Conservation (phyloP, 1,140 invertebrate species). For the Calliopsis andreniformis region DNA sequence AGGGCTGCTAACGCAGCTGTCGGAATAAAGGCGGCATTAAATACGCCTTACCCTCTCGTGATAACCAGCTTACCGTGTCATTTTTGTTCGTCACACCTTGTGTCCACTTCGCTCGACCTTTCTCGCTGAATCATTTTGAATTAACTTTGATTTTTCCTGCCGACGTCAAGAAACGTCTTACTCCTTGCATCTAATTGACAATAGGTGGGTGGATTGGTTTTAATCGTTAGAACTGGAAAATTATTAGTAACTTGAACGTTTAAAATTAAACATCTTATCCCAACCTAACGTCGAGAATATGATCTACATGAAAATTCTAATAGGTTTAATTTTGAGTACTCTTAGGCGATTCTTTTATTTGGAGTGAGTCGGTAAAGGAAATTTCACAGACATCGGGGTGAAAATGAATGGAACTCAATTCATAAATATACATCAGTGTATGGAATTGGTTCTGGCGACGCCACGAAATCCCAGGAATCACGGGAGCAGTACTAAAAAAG, state of each 20-base stretch:
- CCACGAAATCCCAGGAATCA: conserved; percentile 25
- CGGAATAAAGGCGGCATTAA: conserved; percentile 39
- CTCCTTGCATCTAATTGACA: background rate
- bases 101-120: background rate
- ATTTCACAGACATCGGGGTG: conserved; percentile 16
- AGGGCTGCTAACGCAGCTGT: conserved; percentile 32
- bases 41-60: conserved; percentile 32
- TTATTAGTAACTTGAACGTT: too few species aligned
- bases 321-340: too few species aligned
- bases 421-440: conserved; percentile 55
- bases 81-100: conserved; percentile 48
- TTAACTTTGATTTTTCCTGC: conserved; percentile 16
- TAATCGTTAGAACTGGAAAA: too few species aligned
- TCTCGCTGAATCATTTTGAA: conserved; percentile 37
- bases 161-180: conserved; percentile 9
- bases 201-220: too few species aligned
- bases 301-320: too few species aligned
- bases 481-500: conserved; percentile 39
- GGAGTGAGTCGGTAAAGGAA: background rate
- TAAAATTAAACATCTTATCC: too few species aligned
- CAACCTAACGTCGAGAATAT: too few species aligned
- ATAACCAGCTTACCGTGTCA: conserved; percentile 45
- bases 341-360: too few species aligned
- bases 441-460: conserved; percentile 38
- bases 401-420: conserved; percentile 7